phyloP scores from a whole-genome alignment of 2,113 vertebrate species.

The Diadophis punctatus region DNA sequence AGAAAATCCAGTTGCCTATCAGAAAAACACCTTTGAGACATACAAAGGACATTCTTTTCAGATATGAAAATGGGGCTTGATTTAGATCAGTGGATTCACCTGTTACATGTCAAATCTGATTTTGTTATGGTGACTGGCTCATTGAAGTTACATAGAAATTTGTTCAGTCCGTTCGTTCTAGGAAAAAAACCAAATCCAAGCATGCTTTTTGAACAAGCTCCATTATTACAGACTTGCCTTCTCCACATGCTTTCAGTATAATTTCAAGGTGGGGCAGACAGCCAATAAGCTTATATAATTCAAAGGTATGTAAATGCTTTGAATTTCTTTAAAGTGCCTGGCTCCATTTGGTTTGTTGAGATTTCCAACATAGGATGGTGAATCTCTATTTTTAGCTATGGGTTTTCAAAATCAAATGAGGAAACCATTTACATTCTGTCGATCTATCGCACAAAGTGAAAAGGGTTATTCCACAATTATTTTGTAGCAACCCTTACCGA shows the following conservation, averaged over 20 bases:
- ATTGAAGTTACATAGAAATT: background rate
- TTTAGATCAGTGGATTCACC: background rate
- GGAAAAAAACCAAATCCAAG: background rate
- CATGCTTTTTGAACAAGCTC: constrained; percentile 1
- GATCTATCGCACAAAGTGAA: background rate
- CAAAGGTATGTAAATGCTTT: background rate
- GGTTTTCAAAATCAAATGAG: background rate
- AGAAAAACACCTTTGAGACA: background rate
- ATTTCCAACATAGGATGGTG: background rate
- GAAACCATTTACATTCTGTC: background rate
- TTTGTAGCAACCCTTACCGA: background rate
- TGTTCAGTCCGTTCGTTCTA: background rate
- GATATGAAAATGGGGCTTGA: background rate
- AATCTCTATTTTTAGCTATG: background rate
- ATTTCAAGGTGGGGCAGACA: background rate
- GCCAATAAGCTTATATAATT: background rate
- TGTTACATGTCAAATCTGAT: background rate
- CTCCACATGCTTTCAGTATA: background rate
- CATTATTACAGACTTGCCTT: background rate
- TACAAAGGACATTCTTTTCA: background rate
- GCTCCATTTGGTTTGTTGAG: background rate
- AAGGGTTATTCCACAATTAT: background rate
- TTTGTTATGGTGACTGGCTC: background rate
- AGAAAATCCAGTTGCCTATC: background rate
- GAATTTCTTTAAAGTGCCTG: background rate